Evolutionary conservation across 2,113 vertebrate species (phyloP).

Genomic region (Mungos mungo): DNA sequence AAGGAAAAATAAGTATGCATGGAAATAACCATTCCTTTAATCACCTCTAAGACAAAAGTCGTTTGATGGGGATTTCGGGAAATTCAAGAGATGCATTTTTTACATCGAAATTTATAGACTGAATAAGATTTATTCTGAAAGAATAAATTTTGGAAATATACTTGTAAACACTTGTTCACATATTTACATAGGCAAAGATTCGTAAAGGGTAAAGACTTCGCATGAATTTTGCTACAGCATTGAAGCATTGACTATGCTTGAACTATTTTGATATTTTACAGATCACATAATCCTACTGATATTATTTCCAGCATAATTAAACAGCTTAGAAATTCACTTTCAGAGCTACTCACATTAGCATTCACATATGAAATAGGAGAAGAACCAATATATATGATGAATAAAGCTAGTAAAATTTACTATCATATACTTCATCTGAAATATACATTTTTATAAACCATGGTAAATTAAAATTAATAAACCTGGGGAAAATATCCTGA

Average conservation of each 20-base stretch:
- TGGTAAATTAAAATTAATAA: not conserved
- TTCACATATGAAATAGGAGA: not conserved
- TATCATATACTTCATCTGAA: not conserved
- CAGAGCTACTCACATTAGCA: not conserved
- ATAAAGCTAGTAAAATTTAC: not conserved
- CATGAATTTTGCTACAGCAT: not conserved
- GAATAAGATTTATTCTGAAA: not conserved
- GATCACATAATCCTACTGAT: not conserved
- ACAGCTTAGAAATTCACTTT: not conserved
- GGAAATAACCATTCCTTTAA: not conserved
- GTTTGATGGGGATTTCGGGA: not conserved
- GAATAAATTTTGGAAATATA: not conserved
- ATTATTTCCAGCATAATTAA: not conserved
- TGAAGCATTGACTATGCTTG: no score
- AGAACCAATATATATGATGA: not conserved
- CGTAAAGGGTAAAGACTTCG: not conserved
- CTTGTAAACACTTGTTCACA: not conserved
- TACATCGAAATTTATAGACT: not conserved
- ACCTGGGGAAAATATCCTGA: not conserved
- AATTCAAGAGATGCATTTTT: not conserved
- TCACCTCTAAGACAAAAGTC: not conserved
- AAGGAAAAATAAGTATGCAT: not conserved
- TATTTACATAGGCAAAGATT: not conserved
- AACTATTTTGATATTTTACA: constrained; percentile 17
- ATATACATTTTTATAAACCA: not conserved